Evolutionary conservation across 2,888 invertebrate genomes (phyloP).

Genomic region (Sisyra nigra): DNA sequence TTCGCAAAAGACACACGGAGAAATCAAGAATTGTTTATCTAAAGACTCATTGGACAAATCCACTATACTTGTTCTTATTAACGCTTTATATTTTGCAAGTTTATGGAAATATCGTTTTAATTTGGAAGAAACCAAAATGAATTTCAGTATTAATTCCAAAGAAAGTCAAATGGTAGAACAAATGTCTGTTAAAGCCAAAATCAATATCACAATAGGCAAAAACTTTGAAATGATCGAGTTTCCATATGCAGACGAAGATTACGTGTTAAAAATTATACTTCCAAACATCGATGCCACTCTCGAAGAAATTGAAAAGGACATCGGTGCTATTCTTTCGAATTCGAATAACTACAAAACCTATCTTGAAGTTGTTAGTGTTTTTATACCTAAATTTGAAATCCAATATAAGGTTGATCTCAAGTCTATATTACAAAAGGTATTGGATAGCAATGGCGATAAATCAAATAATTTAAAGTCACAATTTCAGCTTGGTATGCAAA

Average conservation of each 20-base stretch:
- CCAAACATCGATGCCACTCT: conserved; percentile 54
- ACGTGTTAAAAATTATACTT: conserved; percentile 60
- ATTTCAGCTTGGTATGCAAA: conserved; percentile 10
- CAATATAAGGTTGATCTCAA: conserved; percentile 54
- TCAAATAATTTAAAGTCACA: too few species aligned
- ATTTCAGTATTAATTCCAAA: conserved; percentile 40
- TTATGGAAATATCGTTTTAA: conserved; percentile 2
- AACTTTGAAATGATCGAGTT: conserved; percentile 49
- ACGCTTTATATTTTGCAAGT: conserved; percentile 76
- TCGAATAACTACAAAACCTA: conserved; percentile 31
- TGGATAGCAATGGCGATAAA: too few species aligned
- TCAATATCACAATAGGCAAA: conserved; percentile 30
- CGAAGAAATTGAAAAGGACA: conserved; percentile 37
- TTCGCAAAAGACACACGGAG: conserved; percentile 58
- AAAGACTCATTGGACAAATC: conserved; percentile 46
- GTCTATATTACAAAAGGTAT: conserved; percentile 44
- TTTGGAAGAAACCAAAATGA: neutral
- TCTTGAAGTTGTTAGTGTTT: conserved; percentile 39
- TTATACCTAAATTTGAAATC: conserved; percentile 65
- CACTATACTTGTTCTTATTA: conserved; percentile 48
- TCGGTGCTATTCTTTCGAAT: conserved; percentile 40
- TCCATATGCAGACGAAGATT: conserved; percentile 47
- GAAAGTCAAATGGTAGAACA: conserved; percentile 49
- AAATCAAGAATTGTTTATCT: conserved; percentile 34
- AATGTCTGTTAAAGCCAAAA: conserved; percentile 46